Base-by-base conservation (phyloP, 2,888 invertebrate genomes). In the Globia sparganii region DNA sequence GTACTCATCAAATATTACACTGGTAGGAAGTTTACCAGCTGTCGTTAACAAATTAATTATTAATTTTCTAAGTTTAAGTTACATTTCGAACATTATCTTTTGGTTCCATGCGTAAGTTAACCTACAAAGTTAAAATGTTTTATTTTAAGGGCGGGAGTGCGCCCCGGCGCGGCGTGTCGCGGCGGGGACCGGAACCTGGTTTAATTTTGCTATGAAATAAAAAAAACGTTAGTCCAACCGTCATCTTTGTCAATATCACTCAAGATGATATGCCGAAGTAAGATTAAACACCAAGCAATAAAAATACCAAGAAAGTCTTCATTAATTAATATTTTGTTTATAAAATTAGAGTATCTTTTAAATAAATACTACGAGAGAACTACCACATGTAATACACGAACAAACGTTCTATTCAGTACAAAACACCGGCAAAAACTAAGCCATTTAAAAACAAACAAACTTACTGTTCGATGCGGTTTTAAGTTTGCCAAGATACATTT, bases 381-480 rank as follows among this genome's bases (percentile, higher is more conserved):
- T 40, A 8, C 6, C 8, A 31, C 64, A 56, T n/a, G 15, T 53
- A 49, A 46, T 37, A 28, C 31, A 40, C 34, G 21, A 56, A 37
- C 31, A 25, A 58, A 37, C 25, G 15, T 59, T 56, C 40, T 15
- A 43, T 0, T 34, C 25, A 21, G 8, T 37, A 28, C 25, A 59
- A 1, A 67, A 79, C 15, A 58, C 68, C 74, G 67, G 75, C 43
- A 65, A 67, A 73, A 15, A 34, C 4, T 25, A n/a, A 56, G 64
- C 8, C 3, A 53, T n/a, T 18, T 1, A 46, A 61, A 58, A 37
- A 58, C 31, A 46, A 65, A 73, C 15, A 31, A 46, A 94, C 95
- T 95, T 91, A 96, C 95, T 84, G 83, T 95, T 93, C 2, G 95
- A 96, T 25, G 78, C 78, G 1, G 94, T 95, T 70, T 92, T 91